Evolutionary conservation across 2,797 vertebrate species (phyloP).

Genomic region (Aratinga solstitialis): DNA sequence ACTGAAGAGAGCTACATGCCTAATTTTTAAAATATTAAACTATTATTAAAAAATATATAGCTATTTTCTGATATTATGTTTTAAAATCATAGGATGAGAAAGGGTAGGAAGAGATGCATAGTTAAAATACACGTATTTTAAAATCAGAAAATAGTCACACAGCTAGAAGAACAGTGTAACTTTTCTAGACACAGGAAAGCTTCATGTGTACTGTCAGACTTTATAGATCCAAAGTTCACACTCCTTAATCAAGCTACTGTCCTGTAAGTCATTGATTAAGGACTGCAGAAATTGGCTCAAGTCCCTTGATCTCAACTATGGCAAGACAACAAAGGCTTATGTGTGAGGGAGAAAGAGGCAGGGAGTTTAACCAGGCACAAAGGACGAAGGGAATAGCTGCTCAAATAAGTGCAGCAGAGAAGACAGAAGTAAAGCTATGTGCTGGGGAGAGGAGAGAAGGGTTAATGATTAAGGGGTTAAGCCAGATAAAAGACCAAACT

Average conservation of each 20-base stretch:
- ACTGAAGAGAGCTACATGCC: not conserved
- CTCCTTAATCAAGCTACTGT: slow-evolving; percentile 15
- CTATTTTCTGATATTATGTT: not conserved
- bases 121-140: not conserved
- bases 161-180: not conserved
- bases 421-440: not conserved
- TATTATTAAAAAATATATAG: not conserved
- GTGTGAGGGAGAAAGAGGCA: not conserved
- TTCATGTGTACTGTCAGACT: not conserved
- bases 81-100: not conserved
- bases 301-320: not conserved
- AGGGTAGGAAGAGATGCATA: not conserved
- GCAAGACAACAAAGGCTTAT: slow-evolving; percentile 40
- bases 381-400: not conserved
- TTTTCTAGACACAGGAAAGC: not conserved
- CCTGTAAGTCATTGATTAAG: slow-evolving; percentile 3
- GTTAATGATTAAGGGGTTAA: not conserved
- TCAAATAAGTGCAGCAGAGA: not conserved
- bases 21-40: not conserved
- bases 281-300: not conserved
- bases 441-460: not conserved
- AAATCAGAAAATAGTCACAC: not conserved
- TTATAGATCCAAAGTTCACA: slow-evolving; percentile 7
- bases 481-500: not conserved
- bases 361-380: not conserved